Evolutionary conservation across 2,797 vertebrate genomes (phyloP).

Genomic region (Lerista edwardsae): DNA sequence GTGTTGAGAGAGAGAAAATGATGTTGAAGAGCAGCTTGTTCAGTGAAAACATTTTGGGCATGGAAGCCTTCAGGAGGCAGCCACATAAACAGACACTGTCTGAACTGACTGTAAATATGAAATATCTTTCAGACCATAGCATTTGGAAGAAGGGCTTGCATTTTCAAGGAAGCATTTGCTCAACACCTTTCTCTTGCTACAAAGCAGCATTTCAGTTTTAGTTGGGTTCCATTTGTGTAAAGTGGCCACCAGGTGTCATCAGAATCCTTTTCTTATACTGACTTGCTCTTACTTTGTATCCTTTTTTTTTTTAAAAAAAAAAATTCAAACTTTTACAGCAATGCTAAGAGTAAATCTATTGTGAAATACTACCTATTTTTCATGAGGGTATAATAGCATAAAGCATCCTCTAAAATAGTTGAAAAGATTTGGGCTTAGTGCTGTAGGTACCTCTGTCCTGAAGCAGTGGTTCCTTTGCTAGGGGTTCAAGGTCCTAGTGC

Average conservation of each 20-base stretch:
- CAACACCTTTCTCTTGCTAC: slow-evolving; percentile 8
- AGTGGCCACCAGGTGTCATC: slow-evolving; percentile 83
- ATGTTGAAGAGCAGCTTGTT: not conserved
- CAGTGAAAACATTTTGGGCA: not conserved
- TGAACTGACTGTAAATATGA: not conserved
- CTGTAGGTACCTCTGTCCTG: not conserved
- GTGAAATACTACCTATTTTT: slow-evolving; percentile 6
- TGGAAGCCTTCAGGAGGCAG: not conserved
- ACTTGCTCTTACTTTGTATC: slow-evolving; percentile 42
- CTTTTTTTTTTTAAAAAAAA: slow-evolving; percentile 20
- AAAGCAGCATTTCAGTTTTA: slow-evolving; percentile 5
- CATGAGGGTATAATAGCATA: not conserved
- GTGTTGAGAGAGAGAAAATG: not conserved
- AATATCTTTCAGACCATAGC: not conserved
- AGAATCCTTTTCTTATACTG: slow-evolving; percentile 75
- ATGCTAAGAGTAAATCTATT: not conserved
- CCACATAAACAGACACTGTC: not conserved
- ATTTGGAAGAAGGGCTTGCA: not conserved
- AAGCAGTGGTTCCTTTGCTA: not conserved
- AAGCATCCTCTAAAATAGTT: slow-evolving; percentile 18
- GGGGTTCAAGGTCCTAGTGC: not conserved
- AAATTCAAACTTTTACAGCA: slow-evolving; percentile 53
- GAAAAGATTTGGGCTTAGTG: not conserved
- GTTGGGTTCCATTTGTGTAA: slow-evolving; percentile 42
- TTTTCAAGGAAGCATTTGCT: slow-evolving; percentile 9